phyloP scores from a whole-genome alignment of 2,797 vertebrate genomes.

The Sebastolobus alascanus region DNA sequence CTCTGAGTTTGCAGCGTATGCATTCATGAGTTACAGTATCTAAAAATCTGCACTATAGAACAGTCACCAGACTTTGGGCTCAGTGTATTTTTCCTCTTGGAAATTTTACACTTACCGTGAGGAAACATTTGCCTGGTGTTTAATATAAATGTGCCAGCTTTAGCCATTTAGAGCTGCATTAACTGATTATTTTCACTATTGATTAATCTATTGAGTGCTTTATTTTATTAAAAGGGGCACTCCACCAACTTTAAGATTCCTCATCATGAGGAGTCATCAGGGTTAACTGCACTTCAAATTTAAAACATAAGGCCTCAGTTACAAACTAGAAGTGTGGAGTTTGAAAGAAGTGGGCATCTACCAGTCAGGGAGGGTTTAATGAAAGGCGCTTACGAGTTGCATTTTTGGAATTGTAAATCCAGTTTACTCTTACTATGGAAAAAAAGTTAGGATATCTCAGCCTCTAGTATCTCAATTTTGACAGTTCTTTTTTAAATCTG shows the following conservation, averaged over 20 bases:
- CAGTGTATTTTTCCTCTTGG: slow-evolving; percentile 4
- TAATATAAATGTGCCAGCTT: slow-evolving; percentile 3
- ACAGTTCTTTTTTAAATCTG: neutral
- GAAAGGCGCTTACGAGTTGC: slow-evolving; percentile 31
- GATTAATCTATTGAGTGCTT: neutral
- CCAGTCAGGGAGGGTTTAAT: slow-evolving; percentile 33
- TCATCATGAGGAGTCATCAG: slow-evolving; percentile 23
- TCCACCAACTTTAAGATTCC: slow-evolving; percentile 9
- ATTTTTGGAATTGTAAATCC: slow-evolving; percentile 22
- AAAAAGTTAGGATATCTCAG: neutral
- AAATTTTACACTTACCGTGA: neutral
- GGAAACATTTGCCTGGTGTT: slow-evolving; percentile 19
- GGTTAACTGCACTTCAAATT: slow-evolving; percentile 36
- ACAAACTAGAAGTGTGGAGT: neutral
- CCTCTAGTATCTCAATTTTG: neutral
- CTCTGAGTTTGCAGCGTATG: slow-evolving; percentile 64
- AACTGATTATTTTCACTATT: slow-evolving; percentile 17
- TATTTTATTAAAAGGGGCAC: neutral
- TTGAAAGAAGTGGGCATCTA: slow-evolving; percentile 29
- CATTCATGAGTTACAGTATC: slow-evolving; percentile 61
- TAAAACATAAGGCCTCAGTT: slow-evolving; percentile 25
- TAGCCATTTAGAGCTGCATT: neutral
- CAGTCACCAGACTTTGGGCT: neutral
- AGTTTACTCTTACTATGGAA: neutral
- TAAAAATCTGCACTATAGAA: slow-evolving; percentile 47